Base-by-base conservation (phyloP, 2,113 vertebrate species). In the Centrocercus urophasianus region DNA sequence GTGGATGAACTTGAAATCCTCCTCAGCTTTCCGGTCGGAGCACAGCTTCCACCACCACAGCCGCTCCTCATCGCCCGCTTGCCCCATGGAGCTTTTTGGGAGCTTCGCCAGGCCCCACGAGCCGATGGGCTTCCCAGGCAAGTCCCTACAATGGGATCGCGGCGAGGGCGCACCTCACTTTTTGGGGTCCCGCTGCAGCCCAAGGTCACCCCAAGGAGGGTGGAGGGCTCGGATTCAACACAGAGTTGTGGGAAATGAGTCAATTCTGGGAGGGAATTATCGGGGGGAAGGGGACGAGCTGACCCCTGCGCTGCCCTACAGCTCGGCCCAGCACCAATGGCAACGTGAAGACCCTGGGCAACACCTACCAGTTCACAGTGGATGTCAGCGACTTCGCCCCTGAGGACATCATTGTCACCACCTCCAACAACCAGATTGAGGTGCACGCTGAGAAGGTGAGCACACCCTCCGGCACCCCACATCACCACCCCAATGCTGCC, bases 401-500 rank as follows among this genome's bases (percentile, higher is more conserved):
- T 0, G 99, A 99, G 79, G 99, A 99, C 82, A 99, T 99, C 90
- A 99, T 99, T 0, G 99, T 99, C 95, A 99, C 99, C 97, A 99
- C 99, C 3, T 99, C 99, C 95, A 99, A 99, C 98, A 99, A 99
- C 97, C 99, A 99, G 97, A 99, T 99, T 13, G 99, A 99, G 97
- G 99, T 99, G 77, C 99, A 97, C 6, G 99, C 99, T 0, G 99
- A 99, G 97, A 99, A 99, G 99, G 99, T 99, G 96, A 98, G 97
- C 1, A 7, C 20, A 50, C 24, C 65, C n/a, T 14, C 64, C 45
- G 10, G 21, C 5, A 38, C 82, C 69, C 21, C 45, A 88, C 80
- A 66, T 38, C 66, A 71, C 76, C 6, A 3, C 14, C 2, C 25
- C 24, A 27, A 34, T 4, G 3, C 32, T 10, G 22, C 12, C 6